Evolutionary conservation across 30 jellyfish, hydroid and myxozoan genomes (phyloP).

Genomic region (Cassiopea xamachana): DNA sequence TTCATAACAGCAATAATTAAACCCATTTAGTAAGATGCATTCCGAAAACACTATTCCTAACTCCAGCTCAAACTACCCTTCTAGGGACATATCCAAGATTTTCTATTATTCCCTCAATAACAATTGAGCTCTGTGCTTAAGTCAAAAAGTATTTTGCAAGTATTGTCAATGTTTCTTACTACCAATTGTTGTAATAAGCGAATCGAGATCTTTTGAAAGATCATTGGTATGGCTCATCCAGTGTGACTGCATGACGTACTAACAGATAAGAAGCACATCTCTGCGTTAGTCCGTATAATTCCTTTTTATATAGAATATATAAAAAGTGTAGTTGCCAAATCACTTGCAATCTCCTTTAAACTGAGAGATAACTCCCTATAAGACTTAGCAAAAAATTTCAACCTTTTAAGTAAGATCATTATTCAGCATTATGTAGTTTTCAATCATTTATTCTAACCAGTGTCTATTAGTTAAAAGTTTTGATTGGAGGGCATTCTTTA

Average conservation of each 20-base stretch:
- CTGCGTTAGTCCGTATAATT: not conserved
- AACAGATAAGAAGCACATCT: not conserved
- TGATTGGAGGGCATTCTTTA: not conserved
- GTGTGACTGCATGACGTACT: not conserved
- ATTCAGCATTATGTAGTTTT: not conserved
- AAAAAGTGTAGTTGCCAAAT: not conserved
- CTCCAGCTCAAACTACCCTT: not conserved
- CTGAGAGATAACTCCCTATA: not conserved
- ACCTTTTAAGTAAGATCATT: conserved; percentile 6
- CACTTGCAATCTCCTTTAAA: not conserved
- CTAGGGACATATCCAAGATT: not conserved
- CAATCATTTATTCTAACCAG: not conserved
- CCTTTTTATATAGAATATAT: not conserved
- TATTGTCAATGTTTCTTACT: not conserved
- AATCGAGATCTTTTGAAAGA: not conserved
- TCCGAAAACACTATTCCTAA: too few relatives aligned
- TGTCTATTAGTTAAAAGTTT: not conserved
- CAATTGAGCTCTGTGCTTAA: not conserved
- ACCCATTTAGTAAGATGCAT: too few relatives aligned
- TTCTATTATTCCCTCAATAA: not conserved
- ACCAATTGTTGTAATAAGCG: not conserved
- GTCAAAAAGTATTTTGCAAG: not conserved
- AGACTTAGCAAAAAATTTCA: not conserved
- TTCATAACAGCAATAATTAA: too few relatives aligned
- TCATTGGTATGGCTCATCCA: conserved; percentile 7